Evolutionary conservation across 2,888 invertebrate species (phyloP), one percentile per base, ranked within the genome.

Genomic region (Pterobdella sp.): DNA sequence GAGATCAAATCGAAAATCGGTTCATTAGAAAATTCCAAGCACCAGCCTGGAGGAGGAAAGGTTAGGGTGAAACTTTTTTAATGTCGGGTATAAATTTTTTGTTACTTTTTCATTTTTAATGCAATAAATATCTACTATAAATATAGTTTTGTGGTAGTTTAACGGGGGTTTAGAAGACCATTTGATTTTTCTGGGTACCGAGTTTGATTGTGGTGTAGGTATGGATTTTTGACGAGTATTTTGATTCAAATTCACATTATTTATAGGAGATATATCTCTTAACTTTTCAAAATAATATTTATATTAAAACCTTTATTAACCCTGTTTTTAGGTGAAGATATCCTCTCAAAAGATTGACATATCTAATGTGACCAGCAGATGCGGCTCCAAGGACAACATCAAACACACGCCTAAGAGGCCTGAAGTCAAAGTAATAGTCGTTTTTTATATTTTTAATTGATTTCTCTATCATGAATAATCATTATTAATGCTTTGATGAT

Each of bases 361-460:
- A 32, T 65, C 68, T 22, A 74, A 68, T 29, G 75, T 75, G 29
- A 32, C 68, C 36, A 75, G 75, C 31, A 52, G 34, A 60, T 75
- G 74, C 78, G 94, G 94, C 63, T 94, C 94, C 22, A 86, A 95
- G 82, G 92, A 93, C 74, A 94, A 95, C 82, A 87, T 92, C 66
- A 87, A 89, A 26, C 91, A 95, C 85, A 93, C 91, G 81, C 93
- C 95, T 0, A 92, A 93, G 72, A 94, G 94, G 66, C 94, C 94
- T 26, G 92, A 93, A 80, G 94, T 93, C 85, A 94, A 94, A 80
- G 82, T 82, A 4, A 29, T 49, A 26, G 37, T 29, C 36, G 36
- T 49, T 29, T 29, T 65, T 52, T 65, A 4, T 31, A 29, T 35
- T 1, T 31, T 35, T 26, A 36, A 37, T 49, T 42, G 35, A 0